phyloP scores from a whole-genome alignment of 2,113 vertebrate genomes.

The Turdus rufiventris region DNA sequence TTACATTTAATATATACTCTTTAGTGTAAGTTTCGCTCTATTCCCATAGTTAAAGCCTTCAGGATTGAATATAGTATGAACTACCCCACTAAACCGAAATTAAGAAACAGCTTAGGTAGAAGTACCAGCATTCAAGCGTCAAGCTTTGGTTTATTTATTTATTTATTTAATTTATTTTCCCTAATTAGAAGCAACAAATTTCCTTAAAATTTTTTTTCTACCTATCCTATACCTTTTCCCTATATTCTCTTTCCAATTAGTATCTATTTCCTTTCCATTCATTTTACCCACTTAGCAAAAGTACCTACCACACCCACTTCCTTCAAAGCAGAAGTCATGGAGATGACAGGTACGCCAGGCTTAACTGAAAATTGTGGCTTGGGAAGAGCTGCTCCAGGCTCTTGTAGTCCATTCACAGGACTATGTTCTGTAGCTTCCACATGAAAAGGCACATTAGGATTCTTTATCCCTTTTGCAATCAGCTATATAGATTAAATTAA shows the following conservation, averaged over 20 bases:
- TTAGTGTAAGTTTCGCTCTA: neutral
- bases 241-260: neutral
- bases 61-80: neutral
- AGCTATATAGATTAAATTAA: conserved; percentile 70
- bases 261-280: neutral
- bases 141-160: neutral
- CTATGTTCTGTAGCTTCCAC: conserved; percentile 46
- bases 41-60: neutral
- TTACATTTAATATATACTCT: neutral
- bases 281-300: neutral
- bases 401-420: conserved; percentile 58
- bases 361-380: conserved; percentile 68
- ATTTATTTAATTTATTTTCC: neutral
- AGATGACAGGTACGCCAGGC: conserved; percentile 76
- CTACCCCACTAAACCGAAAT: neutral
- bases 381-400: conserved; percentile 58
- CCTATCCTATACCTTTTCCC: neutral
- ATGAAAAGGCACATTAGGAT: conserved; percentile 57
- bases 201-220: neutral
- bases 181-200: neutral
- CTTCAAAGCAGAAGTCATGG: conserved; percentile 93
- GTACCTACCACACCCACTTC: conserved; percentile 89
- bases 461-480: conserved; percentile 79
- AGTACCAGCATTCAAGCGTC: neutral
- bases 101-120: neutral